Base-by-base conservation (phyloP, 2,888 invertebrate species). In the Phaedon cochleariae region DNA sequence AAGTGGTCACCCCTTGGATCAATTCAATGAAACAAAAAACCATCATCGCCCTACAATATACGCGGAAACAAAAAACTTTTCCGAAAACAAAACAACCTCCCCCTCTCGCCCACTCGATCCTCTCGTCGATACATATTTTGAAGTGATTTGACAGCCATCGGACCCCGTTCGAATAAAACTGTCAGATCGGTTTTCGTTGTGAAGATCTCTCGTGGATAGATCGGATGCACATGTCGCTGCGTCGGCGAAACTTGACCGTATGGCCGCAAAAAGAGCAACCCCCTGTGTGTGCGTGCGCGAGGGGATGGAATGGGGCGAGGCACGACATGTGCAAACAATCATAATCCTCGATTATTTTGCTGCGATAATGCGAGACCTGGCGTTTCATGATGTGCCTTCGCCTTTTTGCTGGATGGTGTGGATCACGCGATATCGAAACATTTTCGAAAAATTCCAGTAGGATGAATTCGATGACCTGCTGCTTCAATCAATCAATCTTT, bases 241-340 rank as follows among this genome's bases (percentile, higher is more conserved):
- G 66, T 41, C 64, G 21, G 67, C 58, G 73, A 76, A 79, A 80
- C 81, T 81, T 80, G 80, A 81, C 82, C 82, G 82, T 82, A 82
- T 82, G 82, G 80, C 76, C 73, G 77, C 79, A 72, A 81, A 82
- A 80, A 78, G 82, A 77, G 77, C 82, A 82, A 77, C 77, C 72
- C 71, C 67, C 71, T 65, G 70, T 66, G 55, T 12, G 22, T 20
- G 48, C n/a, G 26, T 57, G 59, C 41, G 49, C 48, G 45, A 51
- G 55, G 59, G 45, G 63, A 65, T 61, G 65, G 71, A 70, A 67
- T 63, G 65, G 67, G 73, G 64, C 54, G 64, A 71, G 74, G 65
- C 76, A 3, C 78, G 82, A 83, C 82, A 83, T 83, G 81, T 83
- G 83, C 83, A 81, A 82, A 83, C 83, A 83, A 83, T 82, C 80